Evolutionary conservation across 1,140 invertebrate species (phyloP).

Genomic region (Grapholita molesta): DNA sequence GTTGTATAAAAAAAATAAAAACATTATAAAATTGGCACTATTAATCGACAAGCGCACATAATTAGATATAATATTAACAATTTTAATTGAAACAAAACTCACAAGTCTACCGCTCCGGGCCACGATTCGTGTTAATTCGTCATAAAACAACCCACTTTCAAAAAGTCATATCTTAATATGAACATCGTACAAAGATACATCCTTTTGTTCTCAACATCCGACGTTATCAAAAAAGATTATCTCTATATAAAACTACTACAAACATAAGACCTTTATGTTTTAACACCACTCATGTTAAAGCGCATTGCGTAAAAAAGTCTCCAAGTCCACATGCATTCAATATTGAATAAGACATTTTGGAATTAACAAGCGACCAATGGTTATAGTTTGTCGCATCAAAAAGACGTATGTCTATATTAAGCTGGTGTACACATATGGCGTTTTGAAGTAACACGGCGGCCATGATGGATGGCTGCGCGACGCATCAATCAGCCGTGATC

Average conservation of each 20-base stretch:
- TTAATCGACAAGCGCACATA: neutral
- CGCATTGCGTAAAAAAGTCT: neutral
- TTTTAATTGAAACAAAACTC: neutral
- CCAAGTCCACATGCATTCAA: neutral
- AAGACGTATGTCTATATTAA: neutral
- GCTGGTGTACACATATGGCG: neutral
- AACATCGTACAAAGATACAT: neutral
- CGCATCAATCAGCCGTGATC: constrained; percentile 57
- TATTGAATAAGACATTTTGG: neutral
- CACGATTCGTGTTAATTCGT: neutral
- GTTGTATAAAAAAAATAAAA: too few relatives aligned
- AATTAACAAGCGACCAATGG: neutral
- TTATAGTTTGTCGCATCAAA: neutral
- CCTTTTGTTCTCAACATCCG: neutral
- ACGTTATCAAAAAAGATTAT: neutral
- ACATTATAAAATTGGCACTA: too few relatives aligned
- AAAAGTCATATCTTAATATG: neutral
- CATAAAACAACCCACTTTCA: neutral
- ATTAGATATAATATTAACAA: neutral
- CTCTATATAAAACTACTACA: neutral
- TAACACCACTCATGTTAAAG: neutral
- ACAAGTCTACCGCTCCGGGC: neutral
- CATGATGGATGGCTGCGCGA: constrained; percentile 36
- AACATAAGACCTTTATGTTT: neutral
- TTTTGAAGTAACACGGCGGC: neutral